A percentile compares a stretch with the other conserved stretches of the same genome.
Evolutionary conservation across 2,113 vertebrate genomes (phyloP).

Genomic region (Apodemus sylvaticus): DNA sequence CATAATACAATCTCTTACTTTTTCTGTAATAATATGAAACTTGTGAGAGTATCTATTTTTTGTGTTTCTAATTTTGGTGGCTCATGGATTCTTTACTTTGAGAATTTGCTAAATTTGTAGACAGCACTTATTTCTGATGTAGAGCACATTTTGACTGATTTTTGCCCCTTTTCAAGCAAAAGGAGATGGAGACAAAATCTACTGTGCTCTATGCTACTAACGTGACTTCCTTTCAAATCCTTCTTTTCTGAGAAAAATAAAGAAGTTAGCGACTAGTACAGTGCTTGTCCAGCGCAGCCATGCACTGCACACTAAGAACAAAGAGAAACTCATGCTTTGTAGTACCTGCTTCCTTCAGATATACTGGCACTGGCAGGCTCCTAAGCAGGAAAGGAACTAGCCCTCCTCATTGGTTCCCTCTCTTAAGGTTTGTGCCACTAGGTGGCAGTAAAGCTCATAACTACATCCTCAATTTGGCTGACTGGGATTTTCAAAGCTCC

Average conservation of each 20-base stretch:
- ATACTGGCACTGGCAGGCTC: neutral
- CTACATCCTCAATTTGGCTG: neutral
- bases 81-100: neutral
- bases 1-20: neutral
- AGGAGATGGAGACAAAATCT: neutral
- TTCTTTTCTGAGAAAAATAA: neutral
- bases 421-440: conserved; percentile 54
- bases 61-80: neutral
- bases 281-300: neutral
- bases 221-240: neutral
- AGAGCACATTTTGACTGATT: neutral
- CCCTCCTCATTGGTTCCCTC: neutral
- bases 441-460: conserved; percentile 64
- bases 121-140: neutral
- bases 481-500: neutral
- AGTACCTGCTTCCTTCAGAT: neutral
- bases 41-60: neutral
- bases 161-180: neutral
- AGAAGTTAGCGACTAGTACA: neutral
- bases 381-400: neutral
- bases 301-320: neutral
- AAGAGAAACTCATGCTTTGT: neutral
- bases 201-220: neutral
- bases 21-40: neutral
- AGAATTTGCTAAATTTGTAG: neutral